These are phyloP conservation scores for Eupelmus urozonus DNA, from an alignment of 2,888 invertebrate genomes.

Conservation along the genomic window DNA sequence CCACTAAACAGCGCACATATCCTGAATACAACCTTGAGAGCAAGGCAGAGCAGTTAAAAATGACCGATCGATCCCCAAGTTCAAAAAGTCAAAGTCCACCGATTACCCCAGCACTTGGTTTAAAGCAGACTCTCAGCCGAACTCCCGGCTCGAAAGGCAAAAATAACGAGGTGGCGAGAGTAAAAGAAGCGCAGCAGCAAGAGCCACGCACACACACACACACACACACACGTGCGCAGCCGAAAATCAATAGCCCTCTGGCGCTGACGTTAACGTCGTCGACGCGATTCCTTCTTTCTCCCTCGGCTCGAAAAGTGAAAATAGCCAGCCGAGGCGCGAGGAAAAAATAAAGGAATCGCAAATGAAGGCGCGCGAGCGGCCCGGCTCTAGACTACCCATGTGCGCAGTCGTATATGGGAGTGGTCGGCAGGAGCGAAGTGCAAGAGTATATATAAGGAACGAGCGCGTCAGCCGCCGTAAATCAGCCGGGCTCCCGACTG, in stretches of 20 bases:
- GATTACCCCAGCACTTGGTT: too few relatives aligned
- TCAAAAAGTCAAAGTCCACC: too few relatives aligned
- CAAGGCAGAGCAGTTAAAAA: too few relatives aligned
- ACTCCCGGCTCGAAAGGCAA: too few relatives aligned
- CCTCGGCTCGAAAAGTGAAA: slow-evolving; percentile 27
- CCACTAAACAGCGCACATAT: too few relatives aligned
- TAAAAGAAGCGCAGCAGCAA: neutral
- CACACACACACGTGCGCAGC: neutral
- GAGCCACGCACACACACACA: neutral
- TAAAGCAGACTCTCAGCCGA: too few relatives aligned
- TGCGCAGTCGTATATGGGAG: slow-evolving; percentile 43
- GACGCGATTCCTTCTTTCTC: neutral
- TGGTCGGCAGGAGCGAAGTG: slow-evolving; percentile 4
- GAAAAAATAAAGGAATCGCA: too few relatives aligned
- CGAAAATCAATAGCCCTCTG: slow-evolving; percentile 34
- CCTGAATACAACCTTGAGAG: too few relatives aligned
- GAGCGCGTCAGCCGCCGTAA: slow-evolving; percentile 38
- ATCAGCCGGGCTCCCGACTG: slow-evolving; percentile 38
- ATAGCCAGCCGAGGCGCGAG: neutral
- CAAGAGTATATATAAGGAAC: neutral
- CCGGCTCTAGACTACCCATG: too few relatives aligned
- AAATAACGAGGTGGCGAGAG: slow-evolving; percentile 40
- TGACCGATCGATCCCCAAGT: too few relatives aligned
- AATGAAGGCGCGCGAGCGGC: too few relatives aligned
- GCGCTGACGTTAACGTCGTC: slow-evolving; percentile 14